phyloP scores from a whole-genome alignment of 2,888 invertebrate species.

The Dryocosmus kuriphilus region DNA sequence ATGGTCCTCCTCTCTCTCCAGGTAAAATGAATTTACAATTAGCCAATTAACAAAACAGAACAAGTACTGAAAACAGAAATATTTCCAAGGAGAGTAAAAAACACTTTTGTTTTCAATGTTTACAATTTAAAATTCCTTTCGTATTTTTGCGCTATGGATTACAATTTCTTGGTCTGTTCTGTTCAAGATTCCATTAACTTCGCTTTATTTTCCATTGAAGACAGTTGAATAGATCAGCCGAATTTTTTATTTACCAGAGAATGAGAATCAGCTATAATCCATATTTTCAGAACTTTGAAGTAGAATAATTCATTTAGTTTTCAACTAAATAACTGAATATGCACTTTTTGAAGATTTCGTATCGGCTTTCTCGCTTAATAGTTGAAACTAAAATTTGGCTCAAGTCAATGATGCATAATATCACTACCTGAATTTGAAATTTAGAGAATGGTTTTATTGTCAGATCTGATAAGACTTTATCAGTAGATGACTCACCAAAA shows the following conservation, averaged over 20 bases:
- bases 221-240: not conserved
- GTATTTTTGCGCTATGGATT: no score
- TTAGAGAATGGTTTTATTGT: not conserved
- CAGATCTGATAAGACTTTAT: slow-evolving; percentile 15
- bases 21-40: slow-evolving; percentile 59
- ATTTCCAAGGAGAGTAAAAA: no score
- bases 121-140: no score
- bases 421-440: not conserved
- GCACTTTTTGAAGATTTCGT: not conserved
- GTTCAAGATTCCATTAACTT: not conserved
- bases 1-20: slow-evolving; percentile 70
- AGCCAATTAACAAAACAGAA: not conserved
- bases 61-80: not conserved
- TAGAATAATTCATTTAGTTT: not conserved
- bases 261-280: not conserved
- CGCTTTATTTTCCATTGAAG: not conserved
- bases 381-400: no score
- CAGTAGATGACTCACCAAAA: not conserved
- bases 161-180: not conserved
- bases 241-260: not conserved
- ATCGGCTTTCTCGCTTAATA: not conserved
- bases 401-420: no score
- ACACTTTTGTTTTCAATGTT: no score
- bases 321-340: not conserved
- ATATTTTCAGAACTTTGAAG: not conserved